Conservation (phyloP, 2,113 vertebrate genomes). For the Ceyx margarethae region DNA sequence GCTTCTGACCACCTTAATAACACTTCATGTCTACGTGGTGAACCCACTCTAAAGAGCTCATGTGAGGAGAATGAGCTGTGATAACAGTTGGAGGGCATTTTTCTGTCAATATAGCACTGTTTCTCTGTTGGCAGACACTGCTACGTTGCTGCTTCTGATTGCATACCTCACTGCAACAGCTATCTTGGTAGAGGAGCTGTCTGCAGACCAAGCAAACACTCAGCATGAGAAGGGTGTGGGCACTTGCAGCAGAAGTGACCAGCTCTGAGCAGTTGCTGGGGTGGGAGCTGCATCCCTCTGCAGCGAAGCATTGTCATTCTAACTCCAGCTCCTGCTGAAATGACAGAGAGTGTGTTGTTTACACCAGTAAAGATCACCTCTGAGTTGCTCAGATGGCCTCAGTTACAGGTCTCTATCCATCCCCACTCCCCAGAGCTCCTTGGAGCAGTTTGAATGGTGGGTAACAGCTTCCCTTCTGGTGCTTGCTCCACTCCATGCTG, state of each 20-base stretch:
- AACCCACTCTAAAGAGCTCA: background rate
- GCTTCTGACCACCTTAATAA: conserved; percentile 5
- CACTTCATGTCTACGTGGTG: background rate
- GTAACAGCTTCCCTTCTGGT: background rate
- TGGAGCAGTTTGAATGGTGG: background rate
- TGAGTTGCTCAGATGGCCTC: background rate
- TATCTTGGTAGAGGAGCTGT: background rate
- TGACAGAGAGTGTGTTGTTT: background rate
- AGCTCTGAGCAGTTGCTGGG: background rate
- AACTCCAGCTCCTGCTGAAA: background rate
- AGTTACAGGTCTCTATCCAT: background rate
- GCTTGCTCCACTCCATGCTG: background rate
- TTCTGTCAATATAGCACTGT: background rate
- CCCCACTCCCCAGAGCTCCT: background rate
- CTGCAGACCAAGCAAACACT: background rate
- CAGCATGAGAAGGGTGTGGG: background rate
- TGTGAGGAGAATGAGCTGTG: conserved; percentile 4
- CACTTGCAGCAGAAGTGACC: background rate
- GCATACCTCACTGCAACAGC: background rate
- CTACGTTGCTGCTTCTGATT: background rate
- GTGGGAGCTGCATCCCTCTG: background rate
- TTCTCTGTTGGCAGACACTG: background rate
- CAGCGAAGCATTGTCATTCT: background rate
- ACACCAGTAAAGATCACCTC: background rate
- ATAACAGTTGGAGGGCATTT: background rate